Evolutionary conservation across 2,797 vertebrate genomes (phyloP), one percentile per base, ranked within the genome.

Genomic region (Remorina albescens): DNA sequence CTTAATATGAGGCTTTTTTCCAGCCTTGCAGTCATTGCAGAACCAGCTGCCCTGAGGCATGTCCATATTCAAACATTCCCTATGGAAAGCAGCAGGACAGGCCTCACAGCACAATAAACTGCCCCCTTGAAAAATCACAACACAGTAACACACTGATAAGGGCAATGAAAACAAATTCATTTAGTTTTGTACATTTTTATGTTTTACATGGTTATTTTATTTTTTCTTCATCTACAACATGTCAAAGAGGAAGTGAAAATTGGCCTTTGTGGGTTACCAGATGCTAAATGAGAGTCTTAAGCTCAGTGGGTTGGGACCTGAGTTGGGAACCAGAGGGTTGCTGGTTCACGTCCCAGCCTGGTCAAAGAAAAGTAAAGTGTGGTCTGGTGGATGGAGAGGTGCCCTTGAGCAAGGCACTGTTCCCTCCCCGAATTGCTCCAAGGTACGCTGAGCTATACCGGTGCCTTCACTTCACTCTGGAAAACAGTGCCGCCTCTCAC

Each of bases 31-130:
- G 86, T 99, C 98, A n/a, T 99, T 99, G 88, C 98, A 99, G 90
- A 97, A 99, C 98, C 98, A 99, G 90, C 95, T 99, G 67, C 97
- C 98, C 86, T 98, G 96, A 55, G 98, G 98, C 95, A 99, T 99
- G 74, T 99, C 98, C 51, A 99, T 99, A 83, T 96, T 99, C 87
- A 99, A 94, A 95, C 98, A 99, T 88, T 99, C 98, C 51, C 93
- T 96, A 89, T 99, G 98, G 92, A 99, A 99, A 3, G 98, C 98
- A 86, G 98, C 98, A n/a, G 98, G 98, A 90, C 98, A 99, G n/a
- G 98, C 96, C 86, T 99, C 98, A 54, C 98, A 99, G 94, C 98
- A 99, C 80, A 99, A 92, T 79, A 99, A 95, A 86, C 98, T 99
- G 80, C 98, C 98, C 81, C 98, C 98, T 99, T 51, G 19, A 86